Base-by-base conservation (phyloP, 92 coral and sea anemone species). In the Pocillopora grandis region DNA sequence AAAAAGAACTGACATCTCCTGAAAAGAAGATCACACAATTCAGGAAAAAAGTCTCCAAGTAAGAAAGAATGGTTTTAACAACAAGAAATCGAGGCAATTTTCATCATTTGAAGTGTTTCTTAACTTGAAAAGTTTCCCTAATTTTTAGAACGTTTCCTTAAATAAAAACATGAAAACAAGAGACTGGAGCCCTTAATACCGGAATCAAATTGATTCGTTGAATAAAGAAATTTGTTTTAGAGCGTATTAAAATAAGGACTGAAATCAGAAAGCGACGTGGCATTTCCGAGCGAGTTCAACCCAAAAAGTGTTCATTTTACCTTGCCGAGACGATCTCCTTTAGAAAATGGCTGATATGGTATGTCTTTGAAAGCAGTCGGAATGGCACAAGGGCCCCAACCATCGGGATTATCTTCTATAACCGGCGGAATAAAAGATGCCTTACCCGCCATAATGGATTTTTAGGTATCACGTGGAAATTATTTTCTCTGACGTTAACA, bases 321-420 rank as follows among this genome's bases (percentile, higher is more conserved):
- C 98, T 96, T 96, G 78, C 99, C 99, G 58, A 96, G 88, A 71
- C 99, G 95, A 79, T 96, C 99, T 72, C 96, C 99, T 90, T 96
- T 96, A 49, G 99, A 96, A 70, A 96, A 96, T 23, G 99, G 99
- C 67, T 96, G 99, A 85, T 96, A 96, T 60, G 99, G 99, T 71
- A 96, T 96, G 79, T 95, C 99, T 88, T 91, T 96, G 78, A 96
- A 92, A 56, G 98, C 99, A 58, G 94, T 95, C 66, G 99, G 98
- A 69, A 96, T 95, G 52, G 98, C 89, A 66, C 98, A 94, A 71
- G 99, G 99, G n/a, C 99, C 99, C 99, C 99, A 96, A 20, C 99
- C 99, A 76, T 94, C 96, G 23, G 93, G 98, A 92, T 96, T 96
- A 83, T 96, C 99, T 88, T 96, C 94, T 71, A 96, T 96, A 55